Evolutionary conservation across 1,140 invertebrate species (phyloP).

Genomic region (Drosophila malerkotliana): DNA sequence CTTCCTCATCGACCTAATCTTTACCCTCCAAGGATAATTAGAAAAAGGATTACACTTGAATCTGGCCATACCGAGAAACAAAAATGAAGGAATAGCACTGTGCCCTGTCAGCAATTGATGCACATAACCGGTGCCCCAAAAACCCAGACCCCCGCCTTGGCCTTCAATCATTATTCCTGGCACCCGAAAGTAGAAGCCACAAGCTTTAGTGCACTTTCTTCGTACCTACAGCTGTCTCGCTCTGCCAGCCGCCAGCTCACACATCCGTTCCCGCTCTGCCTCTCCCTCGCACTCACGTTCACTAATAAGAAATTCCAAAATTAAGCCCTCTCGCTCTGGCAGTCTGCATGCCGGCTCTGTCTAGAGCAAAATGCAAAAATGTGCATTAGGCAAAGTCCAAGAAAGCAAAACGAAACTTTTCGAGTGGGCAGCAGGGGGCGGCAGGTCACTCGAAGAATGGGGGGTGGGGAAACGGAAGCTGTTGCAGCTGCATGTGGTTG

Average conservation of each 20-base stretch:
- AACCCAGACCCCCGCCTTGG: constrained; percentile 7
- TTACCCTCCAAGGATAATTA: background rate
- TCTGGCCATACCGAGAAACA: constrained; percentile 1
- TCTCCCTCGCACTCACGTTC: constrained; percentile 19
- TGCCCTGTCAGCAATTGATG: constrained; percentile 45
- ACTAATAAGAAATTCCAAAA: constrained; percentile 76
- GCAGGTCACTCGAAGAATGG: background rate
- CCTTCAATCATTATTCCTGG: constrained; percentile 37
- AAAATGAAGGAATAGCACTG: constrained; percentile 41
- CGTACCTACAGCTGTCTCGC: constrained; percentile 61
- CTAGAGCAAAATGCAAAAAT: constrained; percentile 75
- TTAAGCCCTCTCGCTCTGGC: constrained; percentile 67
- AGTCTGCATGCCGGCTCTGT: constrained; percentile 58
- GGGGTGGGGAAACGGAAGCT: constrained; percentile 40
- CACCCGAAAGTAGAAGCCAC: constrained; percentile 33
- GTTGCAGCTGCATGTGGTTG: constrained; percentile 61
- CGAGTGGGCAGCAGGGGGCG: constrained; percentile 2
- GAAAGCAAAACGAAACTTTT: constrained; percentile 65
- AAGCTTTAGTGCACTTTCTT: constrained; percentile 72
- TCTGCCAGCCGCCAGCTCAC: constrained; percentile 19
- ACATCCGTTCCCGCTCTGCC: constrained; percentile 8
- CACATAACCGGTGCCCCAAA: constrained; percentile 8
- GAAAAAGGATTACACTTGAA: constrained; percentile 44
- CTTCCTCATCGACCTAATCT: background rate
- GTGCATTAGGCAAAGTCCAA: constrained; percentile 81